phyloP scores from a whole-genome alignment of 1,140 invertebrate genomes.

The Aphis craccivora region DNA sequence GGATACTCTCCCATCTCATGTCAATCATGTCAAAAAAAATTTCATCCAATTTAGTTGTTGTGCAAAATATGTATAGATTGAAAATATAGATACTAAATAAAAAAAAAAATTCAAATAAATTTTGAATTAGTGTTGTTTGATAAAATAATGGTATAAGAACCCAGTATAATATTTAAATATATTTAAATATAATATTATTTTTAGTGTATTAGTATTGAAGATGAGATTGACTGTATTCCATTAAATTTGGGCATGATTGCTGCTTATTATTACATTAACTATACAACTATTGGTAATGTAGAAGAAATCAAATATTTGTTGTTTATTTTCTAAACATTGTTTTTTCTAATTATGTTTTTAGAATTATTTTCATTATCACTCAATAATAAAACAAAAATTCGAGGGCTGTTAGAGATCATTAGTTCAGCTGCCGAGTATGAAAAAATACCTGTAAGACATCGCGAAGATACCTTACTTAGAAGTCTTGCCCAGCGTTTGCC shows the following conservation, averaged over 20 bases:
- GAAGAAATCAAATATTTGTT: not conserved
- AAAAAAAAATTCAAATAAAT: too few species aligned
- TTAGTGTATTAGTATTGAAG: slow-evolving; percentile 93
- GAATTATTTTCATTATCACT: slow-evolving; percentile 97
- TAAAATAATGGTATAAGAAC: too few species aligned
- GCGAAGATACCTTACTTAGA: slow-evolving; percentile 90
- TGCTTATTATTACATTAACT: slow-evolving; percentile 99
- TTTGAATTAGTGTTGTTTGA: too few species aligned
- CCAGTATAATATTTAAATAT: not conserved
- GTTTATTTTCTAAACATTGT: not conserved
- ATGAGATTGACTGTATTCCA: slow-evolving; percentile 96
- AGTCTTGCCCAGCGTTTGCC: slow-evolving; percentile 80
- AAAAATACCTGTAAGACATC: slow-evolving; percentile 90
- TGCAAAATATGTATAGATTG: too few species aligned
- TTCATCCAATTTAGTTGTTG: too few species aligned
- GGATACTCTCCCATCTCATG: too few species aligned
- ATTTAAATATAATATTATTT: slow-evolving; percentile 57
- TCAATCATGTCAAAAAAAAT: too few species aligned
- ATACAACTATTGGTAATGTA: slow-evolving; percentile 90
- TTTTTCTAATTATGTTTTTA: slow-evolving; percentile 63
- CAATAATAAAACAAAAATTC: slow-evolving; percentile 96
- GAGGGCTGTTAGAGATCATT: slow-evolving; percentile 96
- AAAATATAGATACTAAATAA: too few species aligned
- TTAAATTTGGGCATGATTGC: slow-evolving; percentile 99
- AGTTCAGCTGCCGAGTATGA: slow-evolving; percentile 97